phyloP scores from a whole-genome alignment of 2,888 invertebrate genomes.

The Fragum sueziense region DNA sequence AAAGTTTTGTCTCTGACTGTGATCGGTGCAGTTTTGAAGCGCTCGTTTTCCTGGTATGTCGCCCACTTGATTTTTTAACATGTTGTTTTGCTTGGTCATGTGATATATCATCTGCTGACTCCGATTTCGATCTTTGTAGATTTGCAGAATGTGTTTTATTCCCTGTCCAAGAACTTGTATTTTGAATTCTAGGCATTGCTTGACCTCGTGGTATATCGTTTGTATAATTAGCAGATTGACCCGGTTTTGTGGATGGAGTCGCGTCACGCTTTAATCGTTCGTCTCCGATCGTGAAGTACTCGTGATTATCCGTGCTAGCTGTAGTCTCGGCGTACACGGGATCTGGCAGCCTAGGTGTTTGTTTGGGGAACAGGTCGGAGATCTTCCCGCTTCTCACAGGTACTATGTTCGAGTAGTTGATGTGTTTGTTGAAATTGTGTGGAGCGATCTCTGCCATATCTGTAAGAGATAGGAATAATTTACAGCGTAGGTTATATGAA shows the following conservation, averaged over 20 bases:
- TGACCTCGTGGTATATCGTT: constrained; percentile 9
- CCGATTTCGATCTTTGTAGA: no score
- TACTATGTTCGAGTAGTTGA: not conserved
- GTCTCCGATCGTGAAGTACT: not conserved
- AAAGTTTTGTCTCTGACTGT: not conserved
- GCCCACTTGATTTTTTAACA: not conserved
- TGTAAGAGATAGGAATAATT: no score
- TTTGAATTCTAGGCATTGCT: not conserved
- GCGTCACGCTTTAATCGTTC: not conserved
- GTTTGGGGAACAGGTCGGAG: constrained; percentile 2
- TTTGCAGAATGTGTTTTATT: not conserved
- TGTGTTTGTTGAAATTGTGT: not conserved
- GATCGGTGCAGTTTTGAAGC: not conserved
- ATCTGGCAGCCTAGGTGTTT: not conserved
- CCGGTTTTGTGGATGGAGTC: not conserved
- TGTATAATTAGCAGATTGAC: not conserved
- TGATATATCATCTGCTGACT: no score
- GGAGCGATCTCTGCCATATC: not conserved
- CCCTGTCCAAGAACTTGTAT: no score
- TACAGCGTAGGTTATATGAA: no score
- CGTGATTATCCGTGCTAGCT: not conserved
- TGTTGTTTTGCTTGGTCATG: no score
- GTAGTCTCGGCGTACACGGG: not conserved
- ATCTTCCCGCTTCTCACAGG: not conserved
- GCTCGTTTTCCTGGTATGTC: not conserved